phyloP scores from a whole-genome alignment of 30 jellyfish, hydroid and myxozoan genomes.

The Rhopilema esculentum region DNA sequence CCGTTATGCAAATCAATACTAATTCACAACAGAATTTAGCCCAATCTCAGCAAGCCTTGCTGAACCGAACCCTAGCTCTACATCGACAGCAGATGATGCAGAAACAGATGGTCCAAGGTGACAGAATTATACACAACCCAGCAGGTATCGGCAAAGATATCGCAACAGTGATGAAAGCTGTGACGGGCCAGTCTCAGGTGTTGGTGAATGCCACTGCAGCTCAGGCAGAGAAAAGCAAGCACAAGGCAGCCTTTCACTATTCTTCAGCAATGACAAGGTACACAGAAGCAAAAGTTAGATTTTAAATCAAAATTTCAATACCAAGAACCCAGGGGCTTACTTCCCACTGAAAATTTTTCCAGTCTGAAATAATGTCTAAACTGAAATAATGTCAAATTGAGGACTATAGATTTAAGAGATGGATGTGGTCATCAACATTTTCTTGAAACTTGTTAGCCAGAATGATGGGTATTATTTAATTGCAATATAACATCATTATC shows the following conservation, averaged over 20 bases:
- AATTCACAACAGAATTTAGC: constrained; percentile 28
- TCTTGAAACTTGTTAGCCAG: no score
- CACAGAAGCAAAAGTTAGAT: neutral
- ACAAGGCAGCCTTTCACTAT: constrained; percentile 73
- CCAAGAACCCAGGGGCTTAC: no score
- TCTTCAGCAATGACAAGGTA: constrained; percentile 88
- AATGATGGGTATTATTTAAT: no score
- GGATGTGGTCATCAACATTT: no score
- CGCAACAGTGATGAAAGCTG: constrained; percentile 59
- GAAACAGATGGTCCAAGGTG: constrained; percentile 65
- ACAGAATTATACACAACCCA: constrained; percentile 13
- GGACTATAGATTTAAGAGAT: no score
- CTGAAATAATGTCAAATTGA: no score
- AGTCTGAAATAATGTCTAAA: no score
- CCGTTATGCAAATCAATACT: constrained; percentile 66
- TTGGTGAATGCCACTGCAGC: constrained; percentile 40
- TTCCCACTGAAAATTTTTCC: no score
- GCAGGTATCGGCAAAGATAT: constrained; percentile 62
- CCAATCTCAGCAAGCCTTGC: constrained; percentile 77
- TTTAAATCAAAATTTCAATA: no score
- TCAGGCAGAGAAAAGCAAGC: constrained; percentile 63
- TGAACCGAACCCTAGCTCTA: constrained; percentile 48
- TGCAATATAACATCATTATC: no score
- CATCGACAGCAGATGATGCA: constrained; percentile 67
- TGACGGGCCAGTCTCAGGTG: constrained; percentile 50